These are phyloP conservation scores for Saxidomus purpurata DNA, from an alignment of 1,140 invertebrate genomes.

Conservation along the genomic window DNA sequence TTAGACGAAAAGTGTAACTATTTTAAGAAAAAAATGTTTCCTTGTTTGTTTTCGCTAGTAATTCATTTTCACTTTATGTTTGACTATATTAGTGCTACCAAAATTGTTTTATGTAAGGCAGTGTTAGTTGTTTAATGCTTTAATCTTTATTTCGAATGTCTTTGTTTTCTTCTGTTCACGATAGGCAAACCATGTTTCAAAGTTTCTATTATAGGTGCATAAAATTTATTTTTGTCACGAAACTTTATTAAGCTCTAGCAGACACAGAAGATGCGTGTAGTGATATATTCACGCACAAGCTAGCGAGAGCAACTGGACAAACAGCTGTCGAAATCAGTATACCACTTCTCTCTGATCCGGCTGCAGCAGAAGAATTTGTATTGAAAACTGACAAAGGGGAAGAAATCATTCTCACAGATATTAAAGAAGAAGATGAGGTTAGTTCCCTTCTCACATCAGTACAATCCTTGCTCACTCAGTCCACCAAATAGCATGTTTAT, in stretches of 20 bases:
- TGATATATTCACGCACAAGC: constrained; percentile 5
- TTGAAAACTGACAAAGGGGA: constrained; percentile 17
- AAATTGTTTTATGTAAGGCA: too few relatives aligned
- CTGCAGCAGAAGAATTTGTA: constrained; percentile 32
- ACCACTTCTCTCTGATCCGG: not conserved
- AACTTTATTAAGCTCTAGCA: not conserved
- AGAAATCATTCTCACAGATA: not conserved
- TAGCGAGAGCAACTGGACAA: not conserved
- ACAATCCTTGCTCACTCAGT: not conserved
- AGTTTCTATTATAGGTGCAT: too few relatives aligned
- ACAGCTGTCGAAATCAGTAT: constrained; percentile 10
- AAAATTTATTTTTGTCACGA: too few relatives aligned
- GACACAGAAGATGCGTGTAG: constrained; percentile 43
- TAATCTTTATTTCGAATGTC: too few relatives aligned
- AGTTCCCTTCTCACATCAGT: not conserved
- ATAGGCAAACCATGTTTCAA: too few relatives aligned
- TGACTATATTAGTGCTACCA: too few relatives aligned
- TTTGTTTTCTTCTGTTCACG: too few relatives aligned
- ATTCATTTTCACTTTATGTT: too few relatives aligned
- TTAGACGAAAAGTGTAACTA: too few relatives aligned
- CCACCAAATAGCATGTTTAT: not conserved
- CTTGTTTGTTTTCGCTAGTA: too few relatives aligned
- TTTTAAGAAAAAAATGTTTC: too few relatives aligned
- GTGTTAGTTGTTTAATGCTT: too few relatives aligned
- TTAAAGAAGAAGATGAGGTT: constrained; percentile 35